Evolutionary conservation across 1,140 invertebrate species (phyloP).

Genomic region (Drosophila murphyi): DNA sequence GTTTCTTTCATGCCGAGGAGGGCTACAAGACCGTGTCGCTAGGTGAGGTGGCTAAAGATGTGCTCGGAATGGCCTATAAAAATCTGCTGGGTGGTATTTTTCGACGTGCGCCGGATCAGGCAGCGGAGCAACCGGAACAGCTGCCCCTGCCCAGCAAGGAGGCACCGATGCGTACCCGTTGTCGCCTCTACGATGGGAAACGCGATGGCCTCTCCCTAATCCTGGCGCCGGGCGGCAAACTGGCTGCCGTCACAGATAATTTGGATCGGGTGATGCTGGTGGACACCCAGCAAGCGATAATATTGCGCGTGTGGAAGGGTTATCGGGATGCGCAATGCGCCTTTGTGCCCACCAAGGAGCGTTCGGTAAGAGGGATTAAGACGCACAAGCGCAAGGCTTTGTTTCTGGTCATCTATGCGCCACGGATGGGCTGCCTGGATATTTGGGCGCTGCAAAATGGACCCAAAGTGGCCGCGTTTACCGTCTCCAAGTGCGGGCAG

Average conservation of each 20-base stretch:
- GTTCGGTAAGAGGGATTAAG: slow-evolving; percentile 75
- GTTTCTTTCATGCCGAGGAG: slow-evolving; percentile 95
- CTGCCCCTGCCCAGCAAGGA: slow-evolving; percentile 85
- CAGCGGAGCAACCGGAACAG: slow-evolving; percentile 39
- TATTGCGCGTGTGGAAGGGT: slow-evolving; percentile 96
- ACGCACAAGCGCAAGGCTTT: slow-evolving; percentile 86
- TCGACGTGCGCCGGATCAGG: slow-evolving; percentile 43
- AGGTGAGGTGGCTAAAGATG: slow-evolving; percentile 94
- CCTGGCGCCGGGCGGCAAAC: slow-evolving; percentile 91
- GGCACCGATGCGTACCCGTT: slow-evolving; percentile 89
- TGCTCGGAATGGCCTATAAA: slow-evolving; percentile 92
- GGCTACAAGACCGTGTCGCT: slow-evolving; percentile 89
- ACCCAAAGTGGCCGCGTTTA: slow-evolving; percentile 94
- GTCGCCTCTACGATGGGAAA: slow-evolving; percentile 93
- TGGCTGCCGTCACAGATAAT: slow-evolving; percentile 93
- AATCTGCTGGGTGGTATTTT: slow-evolving; percentile 74
- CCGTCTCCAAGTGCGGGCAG: slow-evolving; percentile 92
- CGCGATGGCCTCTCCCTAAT: slow-evolving; percentile 90
- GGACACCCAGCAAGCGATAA: slow-evolving; percentile 91
- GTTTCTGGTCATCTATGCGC: slow-evolving; percentile 94
- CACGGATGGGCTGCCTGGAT: slow-evolving; percentile 93
- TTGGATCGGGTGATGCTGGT: slow-evolving; percentile 94
- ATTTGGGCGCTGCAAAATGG: slow-evolving; percentile 95
- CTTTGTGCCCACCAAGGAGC: slow-evolving; percentile 88
- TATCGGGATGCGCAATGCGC: slow-evolving; percentile 97